These are phyloP conservation scores for Panagrolaimus sp. DNA, from an alignment of 1,140 invertebrate genomes.

Conservation along the genomic window DNA sequence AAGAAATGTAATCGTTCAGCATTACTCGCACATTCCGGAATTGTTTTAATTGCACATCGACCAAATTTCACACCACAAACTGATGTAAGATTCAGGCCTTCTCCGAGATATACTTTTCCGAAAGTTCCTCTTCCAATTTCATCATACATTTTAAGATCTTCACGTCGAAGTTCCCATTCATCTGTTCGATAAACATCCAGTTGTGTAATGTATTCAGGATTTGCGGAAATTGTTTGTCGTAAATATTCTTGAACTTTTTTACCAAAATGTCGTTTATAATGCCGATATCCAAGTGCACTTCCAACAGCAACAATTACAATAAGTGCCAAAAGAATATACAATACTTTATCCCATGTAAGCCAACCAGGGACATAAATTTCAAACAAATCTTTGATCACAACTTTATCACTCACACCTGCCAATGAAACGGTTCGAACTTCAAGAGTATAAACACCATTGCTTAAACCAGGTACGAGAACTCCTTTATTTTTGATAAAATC, in stretches of 20 bases:
- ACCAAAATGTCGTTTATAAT: constrained; percentile 26
- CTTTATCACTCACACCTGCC: constrained; percentile 71
- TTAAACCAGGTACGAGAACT: constrained; percentile 61
- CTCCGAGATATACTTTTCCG: constrained; percentile 68
- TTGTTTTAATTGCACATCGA: constrained; percentile 86
- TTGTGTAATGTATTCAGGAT: constrained; percentile 63
- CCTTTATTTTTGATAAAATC: constrained; percentile 38
- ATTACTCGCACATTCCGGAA: constrained; percentile 79
- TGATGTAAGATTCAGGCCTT: constrained; percentile 62
- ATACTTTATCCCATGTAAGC: constrained; percentile 30
- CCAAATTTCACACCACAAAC: constrained; percentile 64
- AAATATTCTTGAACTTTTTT: constrained; percentile 50
- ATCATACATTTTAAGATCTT: constrained; percentile 72
- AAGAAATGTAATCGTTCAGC: constrained; percentile 81
- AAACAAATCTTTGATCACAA: constrained; percentile 66
- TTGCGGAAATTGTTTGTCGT: constrained; percentile 56
- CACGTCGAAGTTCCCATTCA: constrained; percentile 86
- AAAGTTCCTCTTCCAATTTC: constrained; percentile 90
- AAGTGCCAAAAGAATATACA: constrained; percentile 46
- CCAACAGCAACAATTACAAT: constrained; percentile 49
- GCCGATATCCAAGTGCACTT: constrained; percentile 35
- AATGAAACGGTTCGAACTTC: constrained; percentile 73
- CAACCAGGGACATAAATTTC: constrained; percentile 64
- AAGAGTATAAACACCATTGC: constrained; percentile 78
- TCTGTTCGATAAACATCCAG: constrained; percentile 73